phyloP scores from a whole-genome alignment of 2,888 invertebrate genomes.

The Erebia aethiops region DNA sequence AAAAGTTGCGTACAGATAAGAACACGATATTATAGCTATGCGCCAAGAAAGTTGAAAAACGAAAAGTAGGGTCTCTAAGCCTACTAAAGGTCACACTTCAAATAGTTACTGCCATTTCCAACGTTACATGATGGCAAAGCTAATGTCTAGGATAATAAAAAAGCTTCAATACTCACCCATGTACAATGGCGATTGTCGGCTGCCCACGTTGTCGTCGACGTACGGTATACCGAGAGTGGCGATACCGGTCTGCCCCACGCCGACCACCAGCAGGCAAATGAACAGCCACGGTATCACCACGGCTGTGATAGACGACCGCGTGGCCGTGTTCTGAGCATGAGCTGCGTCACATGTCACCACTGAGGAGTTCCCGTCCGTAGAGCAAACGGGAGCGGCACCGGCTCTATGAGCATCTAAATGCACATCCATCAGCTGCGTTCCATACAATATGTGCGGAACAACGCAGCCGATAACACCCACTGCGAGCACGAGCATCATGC shows the following conservation, averaged over 20 bases:
- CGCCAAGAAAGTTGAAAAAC: too few relatives aligned
- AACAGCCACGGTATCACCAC: slow-evolving; percentile 94
- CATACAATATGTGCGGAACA: slow-evolving; percentile 93
- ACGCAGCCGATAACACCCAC: slow-evolving; percentile 93
- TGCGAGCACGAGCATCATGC: slow-evolving; percentile 95
- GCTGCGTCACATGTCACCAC: slow-evolving; percentile 81
- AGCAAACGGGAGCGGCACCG: slow-evolving; percentile 67
- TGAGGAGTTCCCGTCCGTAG: slow-evolving; percentile 53
- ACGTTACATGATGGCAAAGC: too few relatives aligned
- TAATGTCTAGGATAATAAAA: background rate
- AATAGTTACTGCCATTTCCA: too few relatives aligned
- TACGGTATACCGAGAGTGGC: slow-evolving; percentile 96
- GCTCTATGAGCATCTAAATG: slow-evolving; percentile 64
- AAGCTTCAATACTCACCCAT: slow-evolving; percentile 86
- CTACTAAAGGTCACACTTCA: too few relatives aligned
- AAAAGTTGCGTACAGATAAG: too few relatives aligned
- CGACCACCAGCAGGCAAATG: slow-evolving; percentile 92
- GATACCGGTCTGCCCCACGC: slow-evolving; percentile 96
- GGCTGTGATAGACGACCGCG: slow-evolving; percentile 89
- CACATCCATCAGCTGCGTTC: slow-evolving; percentile 85
- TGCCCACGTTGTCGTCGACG: slow-evolving; percentile 96
- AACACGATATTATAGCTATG: too few relatives aligned
- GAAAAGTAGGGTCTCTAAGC: too few relatives aligned
- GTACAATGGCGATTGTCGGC: slow-evolving; percentile 95
- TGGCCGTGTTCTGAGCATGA: slow-evolving; percentile 85